phyloP scores from a whole-genome alignment of 53 echinoderm and acorn worm species.

The Zoroaster sp. region DNA sequence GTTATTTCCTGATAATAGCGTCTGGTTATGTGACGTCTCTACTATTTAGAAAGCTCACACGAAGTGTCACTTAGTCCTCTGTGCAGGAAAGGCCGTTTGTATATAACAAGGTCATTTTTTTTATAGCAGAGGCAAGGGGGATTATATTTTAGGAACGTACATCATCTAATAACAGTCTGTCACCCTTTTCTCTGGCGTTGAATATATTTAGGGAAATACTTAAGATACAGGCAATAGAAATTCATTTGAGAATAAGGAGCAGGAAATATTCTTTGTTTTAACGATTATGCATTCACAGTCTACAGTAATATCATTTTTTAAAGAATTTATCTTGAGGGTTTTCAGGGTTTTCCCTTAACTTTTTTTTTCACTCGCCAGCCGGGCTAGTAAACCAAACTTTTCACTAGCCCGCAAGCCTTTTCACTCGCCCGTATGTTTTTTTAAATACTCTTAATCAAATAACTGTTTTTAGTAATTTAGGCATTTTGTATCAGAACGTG shows the following conservation, averaged over 20 bases:
- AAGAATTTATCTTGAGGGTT: no score
- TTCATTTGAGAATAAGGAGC: slow-evolving; percentile 11
- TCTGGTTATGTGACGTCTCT: neutral
- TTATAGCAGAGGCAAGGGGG: neutral
- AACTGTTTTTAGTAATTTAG: no score
- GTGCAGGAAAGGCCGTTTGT: neutral
- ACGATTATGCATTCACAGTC: no score
- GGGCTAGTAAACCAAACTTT: no score
- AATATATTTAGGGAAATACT: slow-evolving; percentile 34
- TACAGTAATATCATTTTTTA: no score
- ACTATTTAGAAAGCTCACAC: neutral
- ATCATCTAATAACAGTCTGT: neutral
- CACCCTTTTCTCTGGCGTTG: neutral
- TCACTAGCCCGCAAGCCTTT: no score
- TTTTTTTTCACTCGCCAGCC: no score
- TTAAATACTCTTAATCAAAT: no score
- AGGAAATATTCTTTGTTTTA: no score
- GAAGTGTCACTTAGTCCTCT: neutral
- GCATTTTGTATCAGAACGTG: no score
- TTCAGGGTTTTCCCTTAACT: no score
- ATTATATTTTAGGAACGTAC: neutral
- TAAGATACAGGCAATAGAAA: neutral
- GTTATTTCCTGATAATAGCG: neutral
- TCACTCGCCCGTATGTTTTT: no score
- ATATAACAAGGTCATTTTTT: neutral